phyloP scores from a whole-genome alignment of 1,140 invertebrate species.

The Drosophila biarmipes region DNA sequence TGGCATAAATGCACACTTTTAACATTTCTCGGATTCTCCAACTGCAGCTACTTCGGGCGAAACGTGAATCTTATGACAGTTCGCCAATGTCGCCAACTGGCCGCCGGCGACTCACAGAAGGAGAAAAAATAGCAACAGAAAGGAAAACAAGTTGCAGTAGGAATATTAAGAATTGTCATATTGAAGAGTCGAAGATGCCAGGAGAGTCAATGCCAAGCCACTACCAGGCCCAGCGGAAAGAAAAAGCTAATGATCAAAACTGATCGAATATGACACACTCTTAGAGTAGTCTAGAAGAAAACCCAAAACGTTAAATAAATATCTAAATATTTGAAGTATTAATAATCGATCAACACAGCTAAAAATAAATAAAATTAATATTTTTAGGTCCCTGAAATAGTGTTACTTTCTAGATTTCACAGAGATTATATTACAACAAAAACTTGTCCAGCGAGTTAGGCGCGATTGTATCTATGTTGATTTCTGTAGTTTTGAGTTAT shows the following conservation, averaged over 20 bases:
- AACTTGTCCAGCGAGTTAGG: slow-evolving; percentile 48
- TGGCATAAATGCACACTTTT: slow-evolving; percentile 83
- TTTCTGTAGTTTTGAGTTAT: slow-evolving; percentile 44
- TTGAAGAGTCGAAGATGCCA: slow-evolving; percentile 69
- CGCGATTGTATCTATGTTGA: slow-evolving; percentile 7
- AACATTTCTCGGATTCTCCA: slow-evolving; percentile 82
- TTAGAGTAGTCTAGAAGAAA: not conserved
- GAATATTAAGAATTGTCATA: slow-evolving; percentile 83
- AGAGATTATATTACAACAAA: slow-evolving; percentile 9
- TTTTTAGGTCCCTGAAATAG: not conserved
- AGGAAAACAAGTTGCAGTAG: slow-evolving; percentile 68
- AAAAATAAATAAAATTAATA: not conserved
- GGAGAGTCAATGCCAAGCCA: slow-evolving; percentile 49
- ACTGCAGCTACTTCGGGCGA: slow-evolving; percentile 63
- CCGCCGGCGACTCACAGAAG: slow-evolving; percentile 16
- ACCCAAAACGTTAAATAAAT: too few relatives aligned
- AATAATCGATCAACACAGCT: too few relatives aligned
- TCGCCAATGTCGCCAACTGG: slow-evolving; percentile 51
- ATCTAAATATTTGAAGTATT: too few relatives aligned
- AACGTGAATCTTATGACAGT: slow-evolving; percentile 80
- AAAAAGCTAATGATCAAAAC: slow-evolving; percentile 1
- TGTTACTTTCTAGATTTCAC: not conserved
- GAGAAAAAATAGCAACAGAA: slow-evolving; percentile 24
- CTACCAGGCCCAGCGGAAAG: not conserved
- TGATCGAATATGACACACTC: not conserved